These are phyloP conservation scores for Ochotona curzoniae DNA, from an alignment of 2,113 vertebrate species.

Conservation along the genomic window DNA sequence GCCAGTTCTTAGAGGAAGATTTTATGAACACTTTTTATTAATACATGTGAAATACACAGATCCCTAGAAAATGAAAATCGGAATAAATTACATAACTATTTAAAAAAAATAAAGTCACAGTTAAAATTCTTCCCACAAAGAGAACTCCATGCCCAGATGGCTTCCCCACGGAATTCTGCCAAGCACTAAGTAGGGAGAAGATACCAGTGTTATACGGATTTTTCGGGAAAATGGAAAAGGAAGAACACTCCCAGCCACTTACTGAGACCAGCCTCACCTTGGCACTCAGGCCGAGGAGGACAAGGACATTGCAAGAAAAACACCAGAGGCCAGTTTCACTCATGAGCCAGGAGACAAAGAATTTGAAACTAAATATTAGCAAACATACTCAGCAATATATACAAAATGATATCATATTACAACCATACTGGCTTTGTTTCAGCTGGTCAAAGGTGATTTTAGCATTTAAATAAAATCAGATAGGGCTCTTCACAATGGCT, in stretches of 20 bases:
- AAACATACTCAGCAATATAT: neutral
- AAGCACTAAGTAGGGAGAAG: neutral
- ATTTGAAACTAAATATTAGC: neutral
- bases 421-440: neutral
- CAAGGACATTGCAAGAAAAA: neutral
- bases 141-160: neutral
- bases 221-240: neutral
- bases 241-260: neutral
- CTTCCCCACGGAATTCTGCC: neutral
- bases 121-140: neutral
- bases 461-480: neutral
- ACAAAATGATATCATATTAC: neutral
- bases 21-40: neutral
- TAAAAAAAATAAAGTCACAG: neutral
- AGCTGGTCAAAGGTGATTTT: neutral
- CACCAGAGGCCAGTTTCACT: neutral
- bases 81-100: neutral
- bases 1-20: neutral
- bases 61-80: neutral
- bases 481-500: neutral
- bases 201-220: neutral
- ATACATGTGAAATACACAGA: slow-evolving; percentile 9
- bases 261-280: neutral
- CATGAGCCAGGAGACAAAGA: neutral
- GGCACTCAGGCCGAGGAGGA: neutral